Base-by-base conservation (phyloP, 2,113 vertebrate genomes). In the Alaudala cheleensis region DNA sequence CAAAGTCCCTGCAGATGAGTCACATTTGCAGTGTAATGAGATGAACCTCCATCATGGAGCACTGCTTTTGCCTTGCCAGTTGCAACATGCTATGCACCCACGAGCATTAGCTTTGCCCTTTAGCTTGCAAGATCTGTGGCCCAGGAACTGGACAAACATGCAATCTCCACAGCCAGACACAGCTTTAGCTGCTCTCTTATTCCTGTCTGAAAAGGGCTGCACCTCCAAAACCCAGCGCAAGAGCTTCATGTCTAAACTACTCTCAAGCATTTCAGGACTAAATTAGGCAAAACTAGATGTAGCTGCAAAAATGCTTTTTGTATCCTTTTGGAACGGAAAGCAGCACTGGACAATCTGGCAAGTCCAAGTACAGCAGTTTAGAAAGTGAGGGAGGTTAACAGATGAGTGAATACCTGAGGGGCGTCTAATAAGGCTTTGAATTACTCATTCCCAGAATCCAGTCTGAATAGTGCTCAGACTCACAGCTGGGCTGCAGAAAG, bases 321-420 rank as follows among this genome's bases (percentile, higher is more conserved):
- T 66, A 28, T 58, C 7, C 6, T 70, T 44, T 90, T 29, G 13
- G 39, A 62, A 66, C 28, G 21, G 74, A 65, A 88, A 86, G 86
- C 6, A 5, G 44, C 49, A 50, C 50, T 51, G 39, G 69, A 76
- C 51, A 81, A 81, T 66, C 51, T 73, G 60, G 67, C 51, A 88
- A 83, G 82, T 25, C 26, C 64, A 78, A 92, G 76, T 66, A 86
- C 82, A 83, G 72, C 67, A 47, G 67, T 88, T 92, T 71, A 49
- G 72, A 82, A 90, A 94, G 54, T 8, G 42, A 95, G 33, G 11
- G 23, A 82, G 42, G 76, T 94, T 86, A 86, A 92, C 0, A 0
- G 67, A 40, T 90, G 88, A 86, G 34, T 47, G 67, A 88, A 86
- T 58, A 86, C 56, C 91, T 95, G 83, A 80, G 51, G 42, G 80